Conservation (phyloP, 1,140 invertebrate genomes). For the Caenorhabditis inopinata region DNA sequence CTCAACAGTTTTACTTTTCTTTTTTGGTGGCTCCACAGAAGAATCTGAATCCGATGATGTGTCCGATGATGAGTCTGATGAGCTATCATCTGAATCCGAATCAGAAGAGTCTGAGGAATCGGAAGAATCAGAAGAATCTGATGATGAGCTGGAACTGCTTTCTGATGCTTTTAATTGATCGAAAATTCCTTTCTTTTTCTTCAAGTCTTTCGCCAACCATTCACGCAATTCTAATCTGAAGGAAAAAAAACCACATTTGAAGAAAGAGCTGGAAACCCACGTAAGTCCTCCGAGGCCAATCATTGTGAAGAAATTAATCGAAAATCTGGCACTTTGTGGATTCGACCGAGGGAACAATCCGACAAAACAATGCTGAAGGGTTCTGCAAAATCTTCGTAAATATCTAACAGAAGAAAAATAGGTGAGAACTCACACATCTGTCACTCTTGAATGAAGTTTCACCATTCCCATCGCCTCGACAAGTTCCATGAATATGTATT, state of each 20-base stretch:
- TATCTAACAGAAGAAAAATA: not conserved
- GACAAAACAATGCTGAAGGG: constrained; percentile 26
- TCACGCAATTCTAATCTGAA: constrained; percentile 42
- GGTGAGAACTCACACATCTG: constrained; percentile 76
- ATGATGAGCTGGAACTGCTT: not conserved
- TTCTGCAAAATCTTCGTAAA: constrained; percentile 20
- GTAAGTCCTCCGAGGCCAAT: constrained; percentile 95
- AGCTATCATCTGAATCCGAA: constrained; percentile 12
- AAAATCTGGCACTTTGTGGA: constrained; percentile 92
- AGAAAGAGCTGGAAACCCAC: not conserved
- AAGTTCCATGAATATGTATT: constrained; percentile 92
- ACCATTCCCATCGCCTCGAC: constrained; percentile 91
- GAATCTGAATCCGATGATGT: not conserved
- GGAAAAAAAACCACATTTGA: not conserved
- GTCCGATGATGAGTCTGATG: not conserved
- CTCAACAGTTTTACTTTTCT: constrained; percentile 8
- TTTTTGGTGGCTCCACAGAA: not conserved
- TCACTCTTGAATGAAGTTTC: constrained; percentile 84
- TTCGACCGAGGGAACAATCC: constrained; percentile 93
- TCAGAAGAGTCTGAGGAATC: not conserved
- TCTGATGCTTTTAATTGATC: constrained; percentile 6
- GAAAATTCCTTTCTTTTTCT: constrained; percentile 33
- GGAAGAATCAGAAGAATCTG: constrained; percentile 26
- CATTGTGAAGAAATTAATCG: constrained; percentile 98
- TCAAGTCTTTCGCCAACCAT: constrained; percentile 32